phyloP scores from a whole-genome alignment of 2,113 vertebrate genomes.

The Genyomyrus donnyi region DNA sequence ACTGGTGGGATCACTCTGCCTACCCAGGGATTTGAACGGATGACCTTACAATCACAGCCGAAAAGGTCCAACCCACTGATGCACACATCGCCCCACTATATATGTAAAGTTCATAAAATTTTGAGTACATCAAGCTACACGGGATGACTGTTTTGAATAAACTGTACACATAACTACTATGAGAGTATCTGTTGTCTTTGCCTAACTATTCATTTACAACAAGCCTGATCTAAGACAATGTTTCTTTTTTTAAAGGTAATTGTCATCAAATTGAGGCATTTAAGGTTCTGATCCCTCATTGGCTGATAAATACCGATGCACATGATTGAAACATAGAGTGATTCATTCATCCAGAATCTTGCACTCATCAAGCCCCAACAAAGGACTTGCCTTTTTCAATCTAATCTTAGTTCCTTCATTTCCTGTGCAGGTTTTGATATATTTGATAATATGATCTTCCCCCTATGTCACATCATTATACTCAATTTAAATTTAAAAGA shows the following conservation, averaged over 20 bases:
- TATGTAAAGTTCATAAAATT: not conserved
- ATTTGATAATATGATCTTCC: not conserved
- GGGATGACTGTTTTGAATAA: not conserved
- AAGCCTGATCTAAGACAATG: not conserved
- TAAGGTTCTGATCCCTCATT: not conserved
- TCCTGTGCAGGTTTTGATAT: not conserved
- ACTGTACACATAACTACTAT: not conserved
- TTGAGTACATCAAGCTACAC: not conserved
- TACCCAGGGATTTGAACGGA: too few species aligned
- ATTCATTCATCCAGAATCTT: not conserved
- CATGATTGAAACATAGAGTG: not conserved
- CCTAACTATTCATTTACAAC: not conserved
- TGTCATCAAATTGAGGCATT: not conserved
- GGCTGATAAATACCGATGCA: not conserved
- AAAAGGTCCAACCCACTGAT: not conserved
- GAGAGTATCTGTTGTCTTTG: not conserved
- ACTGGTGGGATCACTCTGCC: not conserved
- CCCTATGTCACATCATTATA: not conserved
- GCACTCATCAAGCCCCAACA: not conserved
- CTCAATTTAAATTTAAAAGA: not conserved
- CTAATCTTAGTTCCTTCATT: not conserved
- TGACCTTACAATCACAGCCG: too few species aligned
- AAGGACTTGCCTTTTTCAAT: not conserved
- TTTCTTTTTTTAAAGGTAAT: not conserved
- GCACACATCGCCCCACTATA: not conserved